Evolutionary conservation across 2,113 vertebrate genomes (phyloP).

Genomic region (human): DNA sequence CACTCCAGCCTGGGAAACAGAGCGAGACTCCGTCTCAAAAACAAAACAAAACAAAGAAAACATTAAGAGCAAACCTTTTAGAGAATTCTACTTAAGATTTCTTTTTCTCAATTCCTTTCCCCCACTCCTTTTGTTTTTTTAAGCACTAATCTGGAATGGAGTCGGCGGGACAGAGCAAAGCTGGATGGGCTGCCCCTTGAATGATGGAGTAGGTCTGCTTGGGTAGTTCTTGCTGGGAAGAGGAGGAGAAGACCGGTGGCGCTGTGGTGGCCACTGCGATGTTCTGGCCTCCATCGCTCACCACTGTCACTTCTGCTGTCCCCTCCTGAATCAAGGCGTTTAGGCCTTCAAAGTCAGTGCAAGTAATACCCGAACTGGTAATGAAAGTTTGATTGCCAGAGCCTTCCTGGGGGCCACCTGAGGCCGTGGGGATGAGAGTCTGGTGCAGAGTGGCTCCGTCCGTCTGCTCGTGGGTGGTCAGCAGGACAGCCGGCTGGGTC

Average conservation of each 20-base stretch:
- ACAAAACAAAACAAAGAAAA: background rate
- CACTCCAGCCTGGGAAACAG: too few species aligned
- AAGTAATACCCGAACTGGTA: conserved; percentile 85
- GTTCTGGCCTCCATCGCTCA: conserved; percentile 87
- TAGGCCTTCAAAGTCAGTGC: conserved; percentile 94
- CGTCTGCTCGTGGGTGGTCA: conserved; percentile 81
- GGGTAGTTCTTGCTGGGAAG: conserved; percentile 79
- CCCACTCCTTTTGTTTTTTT: too few species aligned
- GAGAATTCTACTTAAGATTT: background rate
- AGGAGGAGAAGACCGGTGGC: conserved; percentile 77
- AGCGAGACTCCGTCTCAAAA: too few species aligned
- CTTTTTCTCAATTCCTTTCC: fast-evolving
- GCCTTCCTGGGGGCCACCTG: conserved; percentile 80
- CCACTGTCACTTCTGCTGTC: conserved; percentile 92
- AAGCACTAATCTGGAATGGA: conserved; percentile 81
- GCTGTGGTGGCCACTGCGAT: conserved; percentile 77
- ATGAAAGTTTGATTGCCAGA: conserved; percentile 87
- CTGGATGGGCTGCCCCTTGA: conserved; percentile 81
- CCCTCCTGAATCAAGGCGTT: conserved; percentile 95
- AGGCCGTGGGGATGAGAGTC: conserved; percentile 84
- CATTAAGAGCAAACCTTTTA: background rate
- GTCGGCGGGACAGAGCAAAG: conserved; percentile 84
- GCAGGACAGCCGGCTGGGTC: conserved; percentile 86
- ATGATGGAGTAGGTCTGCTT: conserved; percentile 87
- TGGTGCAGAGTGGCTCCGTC: conserved; percentile 83